Percentiles rank a stretch among this genome's conserved stretches.
phyloP scores from a whole-genome alignment of 2,888 invertebrate species.

The Idaea straminata region DNA sequence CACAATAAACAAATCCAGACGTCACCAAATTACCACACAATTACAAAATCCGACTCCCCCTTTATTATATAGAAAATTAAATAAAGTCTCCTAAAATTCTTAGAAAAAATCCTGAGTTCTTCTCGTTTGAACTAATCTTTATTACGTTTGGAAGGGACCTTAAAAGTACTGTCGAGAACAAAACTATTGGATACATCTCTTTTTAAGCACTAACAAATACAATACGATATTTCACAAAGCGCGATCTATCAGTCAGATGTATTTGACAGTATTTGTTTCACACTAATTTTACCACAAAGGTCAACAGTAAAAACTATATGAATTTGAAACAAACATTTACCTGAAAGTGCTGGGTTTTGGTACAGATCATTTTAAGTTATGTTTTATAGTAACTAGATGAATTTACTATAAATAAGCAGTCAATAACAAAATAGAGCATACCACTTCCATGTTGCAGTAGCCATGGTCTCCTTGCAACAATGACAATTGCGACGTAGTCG shows the following conservation, averaged over 20 bases:
- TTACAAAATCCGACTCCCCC: background rate
- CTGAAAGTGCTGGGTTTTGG: too few relatives aligned
- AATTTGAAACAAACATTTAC: too few relatives aligned
- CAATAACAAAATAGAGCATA: too few relatives aligned
- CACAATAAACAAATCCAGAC: background rate
- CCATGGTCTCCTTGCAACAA: too few relatives aligned
- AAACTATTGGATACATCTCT: background rate
- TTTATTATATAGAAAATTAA: background rate
- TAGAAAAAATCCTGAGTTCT: background rate
- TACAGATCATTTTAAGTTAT: too few relatives aligned
- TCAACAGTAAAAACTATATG: too few relatives aligned
- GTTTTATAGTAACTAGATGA: too few relatives aligned
- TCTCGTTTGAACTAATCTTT: slow-evolving; percentile 38
- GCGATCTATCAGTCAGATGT: too few relatives aligned
- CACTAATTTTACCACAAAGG: too few relatives aligned
- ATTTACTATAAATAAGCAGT: too few relatives aligned
- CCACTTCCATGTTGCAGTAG: too few relatives aligned
- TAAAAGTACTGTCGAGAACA: background rate
- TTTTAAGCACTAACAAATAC: background rate
- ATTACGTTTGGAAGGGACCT: slow-evolving; percentile 33
- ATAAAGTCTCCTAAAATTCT: slow-evolving; percentile 1
- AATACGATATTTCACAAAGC: background rate
- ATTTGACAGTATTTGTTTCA: background rate
- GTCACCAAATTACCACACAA: background rate
- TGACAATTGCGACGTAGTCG: too few relatives aligned